Percentiles rank a stretch among this genome's conserved stretches.
Conservation (phyloP, 2,113 vertebrate species). For the Centrocercus urophasianus region DNA sequence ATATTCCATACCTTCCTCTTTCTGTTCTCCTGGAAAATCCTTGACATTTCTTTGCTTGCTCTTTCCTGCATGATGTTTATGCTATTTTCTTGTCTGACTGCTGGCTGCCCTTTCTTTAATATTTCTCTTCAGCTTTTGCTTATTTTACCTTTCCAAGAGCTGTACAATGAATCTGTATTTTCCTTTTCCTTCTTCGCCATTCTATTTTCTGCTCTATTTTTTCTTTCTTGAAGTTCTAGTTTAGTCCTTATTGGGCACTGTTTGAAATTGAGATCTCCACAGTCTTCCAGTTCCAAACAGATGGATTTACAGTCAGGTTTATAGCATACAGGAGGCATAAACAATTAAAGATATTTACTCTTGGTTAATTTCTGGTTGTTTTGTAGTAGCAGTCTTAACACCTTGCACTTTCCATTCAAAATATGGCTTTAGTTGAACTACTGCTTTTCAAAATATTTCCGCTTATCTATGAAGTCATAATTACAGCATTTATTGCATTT, state of each 20-base stretch:
- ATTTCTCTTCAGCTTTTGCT: background rate
- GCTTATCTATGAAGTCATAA: conserved; percentile 59
- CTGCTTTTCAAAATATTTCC: conserved; percentile 74
- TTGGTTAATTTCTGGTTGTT: background rate
- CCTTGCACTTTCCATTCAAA: background rate
- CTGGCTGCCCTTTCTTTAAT: background rate
- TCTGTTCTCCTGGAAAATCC: background rate
- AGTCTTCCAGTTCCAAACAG: background rate
- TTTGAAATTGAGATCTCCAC: background rate
- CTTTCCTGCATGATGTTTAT: background rate
- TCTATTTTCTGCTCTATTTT: background rate
- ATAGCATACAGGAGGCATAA: background rate
- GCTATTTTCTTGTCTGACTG: background rate
- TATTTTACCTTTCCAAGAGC: background rate
- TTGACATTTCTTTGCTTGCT: background rate
- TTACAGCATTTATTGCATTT: conserved; percentile 52
- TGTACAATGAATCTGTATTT: background rate
- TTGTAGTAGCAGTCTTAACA: background rate
- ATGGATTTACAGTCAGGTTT: background rate
- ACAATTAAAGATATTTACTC: background rate
- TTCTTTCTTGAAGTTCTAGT: background rate
- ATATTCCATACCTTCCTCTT: background rate
- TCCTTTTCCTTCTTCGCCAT: background rate
- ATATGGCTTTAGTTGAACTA: conserved; percentile 51
- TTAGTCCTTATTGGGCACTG: background rate